Conservation (phyloP, 2,888 invertebrate species). For the Cataglyphis cursor region DNA sequence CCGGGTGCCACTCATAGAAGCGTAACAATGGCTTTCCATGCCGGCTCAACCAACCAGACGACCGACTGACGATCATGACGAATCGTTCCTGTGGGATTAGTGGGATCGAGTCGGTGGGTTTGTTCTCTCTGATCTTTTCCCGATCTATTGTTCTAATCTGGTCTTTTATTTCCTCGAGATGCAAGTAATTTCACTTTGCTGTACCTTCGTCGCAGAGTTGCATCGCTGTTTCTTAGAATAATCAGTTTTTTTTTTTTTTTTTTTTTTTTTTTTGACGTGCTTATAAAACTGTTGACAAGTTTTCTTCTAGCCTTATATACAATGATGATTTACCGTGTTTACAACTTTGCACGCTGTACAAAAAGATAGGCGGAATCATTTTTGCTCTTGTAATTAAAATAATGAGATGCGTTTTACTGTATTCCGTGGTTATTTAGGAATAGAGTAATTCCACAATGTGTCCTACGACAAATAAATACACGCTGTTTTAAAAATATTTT, state of each 20-base stretch:
- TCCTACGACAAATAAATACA: neutral
- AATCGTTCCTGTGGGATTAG: constrained; percentile 74
- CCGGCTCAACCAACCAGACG: constrained; percentile 78
- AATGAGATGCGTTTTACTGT: neutral
- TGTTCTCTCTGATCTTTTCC: constrained; percentile 54
- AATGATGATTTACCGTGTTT: neutral
- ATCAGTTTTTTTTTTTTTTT: neutral
- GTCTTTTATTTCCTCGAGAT: neutral
- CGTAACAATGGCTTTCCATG: constrained; percentile 82
- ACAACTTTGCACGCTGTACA: neutral
- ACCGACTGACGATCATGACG: constrained; percentile 77
- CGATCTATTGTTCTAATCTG: constrained; percentile 11
- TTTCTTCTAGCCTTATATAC: neutral
- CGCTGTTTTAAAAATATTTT: too few relatives aligned
- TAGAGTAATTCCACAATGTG: neutral
- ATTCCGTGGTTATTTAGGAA: neutral
- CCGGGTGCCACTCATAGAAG: constrained; percentile 76
- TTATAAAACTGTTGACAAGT: neutral
- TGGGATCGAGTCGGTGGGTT: constrained; percentile 50
- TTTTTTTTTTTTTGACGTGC: neutral
- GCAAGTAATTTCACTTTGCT: neutral
- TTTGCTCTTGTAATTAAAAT: neutral
- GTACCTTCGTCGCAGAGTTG: neutral
- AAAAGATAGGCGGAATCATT: neutral
- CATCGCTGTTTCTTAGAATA: neutral